Evolutionary conservation across 2,888 invertebrate species (phyloP), one percentile per base, ranked within the genome.

Genomic region (Teleogryllus oceanicus): DNA sequence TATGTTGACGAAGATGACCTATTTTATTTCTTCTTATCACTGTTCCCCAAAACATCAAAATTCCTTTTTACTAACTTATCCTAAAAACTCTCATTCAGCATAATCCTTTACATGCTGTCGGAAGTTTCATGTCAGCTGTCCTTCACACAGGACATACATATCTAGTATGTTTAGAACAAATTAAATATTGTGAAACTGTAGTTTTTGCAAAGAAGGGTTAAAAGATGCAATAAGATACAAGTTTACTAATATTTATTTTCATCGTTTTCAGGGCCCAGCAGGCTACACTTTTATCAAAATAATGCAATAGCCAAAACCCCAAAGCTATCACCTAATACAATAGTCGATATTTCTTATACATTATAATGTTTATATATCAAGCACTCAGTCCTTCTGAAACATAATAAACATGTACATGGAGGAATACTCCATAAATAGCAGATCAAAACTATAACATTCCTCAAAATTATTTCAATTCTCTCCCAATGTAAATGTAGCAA

Each of bases 281-380:
- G 78, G 75, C 50, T 74, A 80, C 51, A 81, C 77, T 81, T 79
- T 78, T 79, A 81, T 79, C 81, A 81, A 81, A 80, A 80, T 79
- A 78, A 81, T 79, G 74, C 76, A 76, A 78, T 16, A 78, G 74
- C 80, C 79, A 79, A 79, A 80, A 78, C 62, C 75, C 62, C 77
- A 37, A 78, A 80, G 76, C 81, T 80, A 79, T 80, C 78, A 80
- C 78, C 78, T 78, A 74, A 37, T 76, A 81, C 49, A 77, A 78
- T 74, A 75, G 37, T 20, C 76, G 76, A 76, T 50, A 51, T 74
- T 24, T 51, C 24, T 78, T 11, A 18, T 49, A 24, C 16, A 76
- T 18, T 76, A 21, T 50, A 50, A 75, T 79, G 51, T 51, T 18
- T 76, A 20, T 76, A 76, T 79, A 50, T 49, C 50, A 62, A 62